A percentile compares a stretch with the other conserved stretches of the same genome.
phyloP scores from a whole-genome alignment of 2,888 invertebrate genomes.

The Smittia sp. region DNA sequence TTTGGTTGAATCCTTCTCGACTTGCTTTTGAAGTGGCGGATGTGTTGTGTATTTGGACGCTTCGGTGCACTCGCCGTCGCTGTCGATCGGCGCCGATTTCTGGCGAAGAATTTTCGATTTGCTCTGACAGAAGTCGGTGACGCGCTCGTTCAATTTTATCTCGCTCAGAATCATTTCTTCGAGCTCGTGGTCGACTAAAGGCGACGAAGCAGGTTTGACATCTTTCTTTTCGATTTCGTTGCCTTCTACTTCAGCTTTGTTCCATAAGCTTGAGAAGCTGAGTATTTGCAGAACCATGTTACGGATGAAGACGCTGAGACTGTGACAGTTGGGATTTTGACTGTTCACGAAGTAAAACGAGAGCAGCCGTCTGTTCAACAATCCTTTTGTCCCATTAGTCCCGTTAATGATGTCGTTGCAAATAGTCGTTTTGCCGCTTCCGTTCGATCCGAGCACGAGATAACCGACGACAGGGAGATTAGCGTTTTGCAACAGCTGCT shows the following conservation, averaged over 20 bases:
- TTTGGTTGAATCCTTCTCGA: conserved; percentile 27
- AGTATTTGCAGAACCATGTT: conserved; percentile 81
- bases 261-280: conserved; percentile 61
- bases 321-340: conserved; percentile 79
- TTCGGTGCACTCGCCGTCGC: conserved; percentile 41
- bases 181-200: conserved; percentile 50
- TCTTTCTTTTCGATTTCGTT: conserved; percentile 40
- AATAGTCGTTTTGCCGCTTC: conserved; percentile 91
- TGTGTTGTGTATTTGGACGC: conserved; percentile 49
- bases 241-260: conserved; percentile 50
- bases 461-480: conserved; percentile 59
- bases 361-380: conserved; percentile 68
- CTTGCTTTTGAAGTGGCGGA: conserved; percentile 48
- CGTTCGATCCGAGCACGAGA: conserved; percentile 85
- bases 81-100: conserved; percentile 49
- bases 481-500: conserved; percentile 31
- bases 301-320: conserved; percentile 80
- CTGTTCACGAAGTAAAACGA: conserved; percentile 88
- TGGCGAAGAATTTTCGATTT: conserved; percentile 49
- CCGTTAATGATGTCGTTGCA: conserved; percentile 65
- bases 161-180: conserved; percentile 53
- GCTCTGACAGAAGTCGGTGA: conserved; percentile 47
- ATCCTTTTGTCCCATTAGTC: conserved; percentile 53
- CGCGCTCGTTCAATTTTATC: conserved; percentile 48
- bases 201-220: conserved; percentile 48